Evolutionary conservation across 1,140 invertebrate genomes (phyloP), one percentile per base, ranked within the genome.

Genomic region (Phocides pigmalion): DNA sequence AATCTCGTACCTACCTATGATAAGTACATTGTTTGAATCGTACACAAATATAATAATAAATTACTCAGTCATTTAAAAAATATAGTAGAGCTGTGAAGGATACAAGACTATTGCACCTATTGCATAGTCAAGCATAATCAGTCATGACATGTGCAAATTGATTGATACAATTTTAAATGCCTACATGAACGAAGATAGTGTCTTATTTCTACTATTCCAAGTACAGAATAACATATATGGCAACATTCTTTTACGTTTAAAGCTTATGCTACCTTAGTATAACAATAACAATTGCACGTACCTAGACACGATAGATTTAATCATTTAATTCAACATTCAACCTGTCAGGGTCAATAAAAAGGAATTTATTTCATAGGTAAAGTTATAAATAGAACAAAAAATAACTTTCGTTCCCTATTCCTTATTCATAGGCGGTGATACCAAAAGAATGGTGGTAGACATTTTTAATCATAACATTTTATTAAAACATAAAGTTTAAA

Each of bases 101-200:
- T 58, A 49, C 50, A 59, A 63, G 49, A 65, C 19, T 64, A 72
- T 72, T 73, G 64, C n/a, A n/a, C n/a, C n/a, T 66, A 76, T 66
- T 68, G 66, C 72, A 69, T 69, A 66, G 64, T 74, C 70, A 71
- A 75, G 72, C 71, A 28, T 8, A 28, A 28, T 28, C 25, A 28
- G 25, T 76, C 68, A 41, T 70, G 65, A 64, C 62, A 74, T 71
- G 51, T 65, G 72, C 72, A 84, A 84, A 84, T 83, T 81, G 73
- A 82, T 81, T 3, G 9, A 35, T 12, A 81, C 62, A 65, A 74
- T 67, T 77, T 74, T 15, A 66, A 80, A 74, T 50, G 66, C 67
- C 62, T 67, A 66, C 4, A 77, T 70, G 72, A 80, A 69, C 44
- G 19, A 42, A 61, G 65, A 74, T 72, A 62, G 50, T 75, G 41